Evolutionary conservation across 2,113 vertebrate genomes (phyloP), one percentile per base, ranked within the genome.

Genomic region (Calidris pygmaea): DNA sequence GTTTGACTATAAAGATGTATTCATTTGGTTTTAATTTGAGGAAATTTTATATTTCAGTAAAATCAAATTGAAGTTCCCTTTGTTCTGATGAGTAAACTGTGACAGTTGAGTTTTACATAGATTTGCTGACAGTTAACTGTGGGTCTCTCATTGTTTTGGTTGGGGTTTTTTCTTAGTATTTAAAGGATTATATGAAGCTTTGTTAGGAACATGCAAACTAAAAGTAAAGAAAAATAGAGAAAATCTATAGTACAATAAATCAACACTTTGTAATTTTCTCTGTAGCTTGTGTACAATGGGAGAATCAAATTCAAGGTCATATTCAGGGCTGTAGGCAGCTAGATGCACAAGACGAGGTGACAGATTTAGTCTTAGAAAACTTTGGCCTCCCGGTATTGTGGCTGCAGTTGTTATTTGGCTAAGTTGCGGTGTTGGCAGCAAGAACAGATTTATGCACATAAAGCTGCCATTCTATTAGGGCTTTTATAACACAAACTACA

Each of bases 21-120:
- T 96, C 71, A 86, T 97, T 97, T 95, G 91, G 30, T 58, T 97
- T 97, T 96, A 92, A 93, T 96, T 96, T 95, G 76, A 94, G 68
- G 58, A 96, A 92, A 89, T 82, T 97, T 96, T 96, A 93, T 82
- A 94, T 93, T 89, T 94, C 75, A 91, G 78, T 97, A 89, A 95
- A 96, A 94, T 85, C 83, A 96, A 87, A 96, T 96, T 90, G 29
- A 90, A 95, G 93, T 72, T 87, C 35, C 19, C 21, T 66, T 63
- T 89, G 39, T 83, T 95, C 76, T 72, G 27, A 77, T 92, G 32
- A 92, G 70, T 70, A 60, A 94, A 83, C 93, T 84, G 43, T 82
- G 63, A 85, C 60, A 85, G 39, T n/a, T 74, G n/a, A 47, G 10
- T 48, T 80, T 94, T 83, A 87, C 47, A 48, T 32, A 37, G 50